Conservation (phyloP, 2,797 vertebrate species). For the Phoeniculus purpureus region DNA sequence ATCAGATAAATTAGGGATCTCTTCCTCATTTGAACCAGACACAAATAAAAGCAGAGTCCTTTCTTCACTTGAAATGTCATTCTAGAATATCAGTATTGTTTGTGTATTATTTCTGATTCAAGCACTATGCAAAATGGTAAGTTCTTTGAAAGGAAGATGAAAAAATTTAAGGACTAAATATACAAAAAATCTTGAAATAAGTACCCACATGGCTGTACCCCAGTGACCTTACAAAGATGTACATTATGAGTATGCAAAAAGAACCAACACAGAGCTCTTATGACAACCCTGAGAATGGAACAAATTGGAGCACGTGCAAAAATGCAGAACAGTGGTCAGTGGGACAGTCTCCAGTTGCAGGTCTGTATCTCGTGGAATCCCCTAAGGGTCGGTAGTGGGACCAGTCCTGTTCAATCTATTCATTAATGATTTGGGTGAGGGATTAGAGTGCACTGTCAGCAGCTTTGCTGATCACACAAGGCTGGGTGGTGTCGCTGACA, state of each 20-base stretch:
- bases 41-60: background rate
- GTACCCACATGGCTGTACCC: background rate
- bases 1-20: background rate
- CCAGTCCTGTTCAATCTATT: no score
- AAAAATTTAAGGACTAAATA: background rate
- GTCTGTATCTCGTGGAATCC: no score
- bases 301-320: background rate
- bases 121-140: background rate
- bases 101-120: background rate
- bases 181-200: background rate
- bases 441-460: no score
- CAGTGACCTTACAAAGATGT: background rate
- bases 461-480: no score
- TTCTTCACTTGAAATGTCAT: background rate
- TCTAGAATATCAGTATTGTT: background rate
- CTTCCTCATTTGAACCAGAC: background rate
- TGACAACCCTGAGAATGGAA: background rate
- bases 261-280: background rate
- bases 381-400: no score
- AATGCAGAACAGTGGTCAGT: no score
- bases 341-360: no score
- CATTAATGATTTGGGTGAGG: no score
- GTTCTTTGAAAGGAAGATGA: background rate
- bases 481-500: no score
- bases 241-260: background rate